These are phyloP conservation scores for Drosophila truncata DNA, from an alignment of 1,140 invertebrate species.

Conservation along the genomic window DNA sequence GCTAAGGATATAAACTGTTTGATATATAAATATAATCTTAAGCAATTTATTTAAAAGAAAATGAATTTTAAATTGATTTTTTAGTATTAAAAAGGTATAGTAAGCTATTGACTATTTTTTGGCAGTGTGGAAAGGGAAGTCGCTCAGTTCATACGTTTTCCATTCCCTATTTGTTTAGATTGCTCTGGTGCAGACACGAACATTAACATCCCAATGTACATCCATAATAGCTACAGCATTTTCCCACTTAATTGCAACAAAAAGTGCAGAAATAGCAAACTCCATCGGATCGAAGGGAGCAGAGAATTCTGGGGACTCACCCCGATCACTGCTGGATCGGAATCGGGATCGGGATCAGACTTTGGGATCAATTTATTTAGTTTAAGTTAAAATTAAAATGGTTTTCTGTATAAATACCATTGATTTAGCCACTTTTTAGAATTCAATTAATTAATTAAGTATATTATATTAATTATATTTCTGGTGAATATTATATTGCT, in stretches of 20 bases:
- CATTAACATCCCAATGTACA: constrained; percentile 35
- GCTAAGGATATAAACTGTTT: too few relatives aligned
- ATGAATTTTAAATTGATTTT: background rate
- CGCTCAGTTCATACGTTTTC: constrained; percentile 25
- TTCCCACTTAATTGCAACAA: constrained; percentile 46
- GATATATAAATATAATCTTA: background rate
- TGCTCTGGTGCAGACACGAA: constrained; percentile 42
- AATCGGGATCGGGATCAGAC: background rate
- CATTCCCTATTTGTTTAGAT: constrained; percentile 37
- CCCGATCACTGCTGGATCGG: background rate
- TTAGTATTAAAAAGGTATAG: too few relatives aligned
- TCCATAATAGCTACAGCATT: constrained; percentile 20
- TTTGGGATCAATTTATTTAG: constrained; percentile 5
- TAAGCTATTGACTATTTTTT: background rate
- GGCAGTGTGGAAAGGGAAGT: constrained; percentile 3
- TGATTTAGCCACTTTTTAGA: too few relatives aligned
- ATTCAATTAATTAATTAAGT: background rate
- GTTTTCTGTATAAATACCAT: background rate
- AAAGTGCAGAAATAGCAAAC: constrained; percentile 43
- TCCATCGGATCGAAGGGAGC: background rate
- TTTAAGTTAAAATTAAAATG: background rate
- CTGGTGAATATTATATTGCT: background rate
- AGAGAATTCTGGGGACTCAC: constrained; percentile 15
- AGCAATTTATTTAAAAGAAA: background rate
- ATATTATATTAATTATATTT: background rate